These are phyloP conservation scores for Thereva unica DNA, from an alignment of 2,888 invertebrate species.

Conservation along the genomic window DNA sequence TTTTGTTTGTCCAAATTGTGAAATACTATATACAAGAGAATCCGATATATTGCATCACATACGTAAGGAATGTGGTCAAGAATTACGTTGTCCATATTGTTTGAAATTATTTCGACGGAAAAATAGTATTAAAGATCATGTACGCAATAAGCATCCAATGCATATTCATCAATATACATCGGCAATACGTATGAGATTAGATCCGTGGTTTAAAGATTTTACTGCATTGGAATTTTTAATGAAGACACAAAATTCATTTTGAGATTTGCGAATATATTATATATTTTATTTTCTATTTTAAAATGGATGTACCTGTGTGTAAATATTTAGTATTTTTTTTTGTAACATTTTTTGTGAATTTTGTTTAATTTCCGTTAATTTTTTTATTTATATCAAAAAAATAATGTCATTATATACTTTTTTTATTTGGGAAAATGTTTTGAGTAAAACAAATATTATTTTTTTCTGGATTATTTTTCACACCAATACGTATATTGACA, in stretches of 20 bases:
- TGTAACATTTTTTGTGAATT: slow-evolving; percentile 15
- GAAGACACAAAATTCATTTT: slow-evolving; percentile 7
- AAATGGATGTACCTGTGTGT: slow-evolving; percentile 3
- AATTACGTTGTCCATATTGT: slow-evolving; percentile 46
- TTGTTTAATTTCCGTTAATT: background rate
- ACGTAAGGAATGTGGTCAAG: slow-evolving; percentile 37
- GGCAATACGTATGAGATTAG: slow-evolving; percentile 34
- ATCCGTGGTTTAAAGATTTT: slow-evolving; percentile 38
- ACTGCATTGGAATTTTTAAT: slow-evolving; percentile 22
- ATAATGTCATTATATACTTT: background rate
- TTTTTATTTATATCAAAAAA: background rate
- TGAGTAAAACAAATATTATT: background rate
- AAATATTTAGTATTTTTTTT: slow-evolving; percentile 25
- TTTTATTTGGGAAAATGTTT: background rate
- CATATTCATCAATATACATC: slow-evolving; percentile 33
- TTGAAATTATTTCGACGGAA: slow-evolving; percentile 41
- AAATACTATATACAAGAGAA: slow-evolving; percentile 38
- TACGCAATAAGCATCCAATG: slow-evolving; percentile 37
- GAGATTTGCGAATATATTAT: background rate
- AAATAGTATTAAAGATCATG: slow-evolving; percentile 41
- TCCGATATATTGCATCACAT: slow-evolving; percentile 36
- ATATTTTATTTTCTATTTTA: background rate
- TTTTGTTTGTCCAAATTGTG: slow-evolving; percentile 39
- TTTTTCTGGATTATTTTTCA: slow-evolving; percentile 6
- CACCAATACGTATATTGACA: background rate